A percentile compares a stretch with the other conserved stretches of the same genome.
Conservation (phyloP, 1,140 invertebrate species). For the Pseudomyrmex gracilis region DNA sequence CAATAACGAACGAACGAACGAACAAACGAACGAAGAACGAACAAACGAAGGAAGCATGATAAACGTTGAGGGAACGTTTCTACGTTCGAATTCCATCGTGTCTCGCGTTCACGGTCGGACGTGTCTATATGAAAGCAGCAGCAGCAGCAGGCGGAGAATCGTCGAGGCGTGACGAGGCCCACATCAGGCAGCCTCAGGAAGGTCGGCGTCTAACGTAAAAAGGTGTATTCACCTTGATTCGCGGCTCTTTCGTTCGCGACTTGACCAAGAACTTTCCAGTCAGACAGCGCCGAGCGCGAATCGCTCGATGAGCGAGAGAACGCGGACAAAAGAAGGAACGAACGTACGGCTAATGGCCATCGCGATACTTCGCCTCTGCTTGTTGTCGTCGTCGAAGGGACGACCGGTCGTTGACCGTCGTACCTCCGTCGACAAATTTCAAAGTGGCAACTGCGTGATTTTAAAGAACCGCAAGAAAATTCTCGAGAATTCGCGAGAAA, state of each 20-base stretch:
- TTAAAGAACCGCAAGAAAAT: not conserved
- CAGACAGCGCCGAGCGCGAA: slow-evolving; percentile 38
- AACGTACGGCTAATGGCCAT: slow-evolving; percentile 29
- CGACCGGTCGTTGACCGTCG: slow-evolving; percentile 69
- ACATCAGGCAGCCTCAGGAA: slow-evolving; percentile 69
- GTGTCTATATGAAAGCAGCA: slow-evolving; percentile 68
- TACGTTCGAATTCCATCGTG: slow-evolving; percentile 67
- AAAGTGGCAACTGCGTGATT: not conserved
- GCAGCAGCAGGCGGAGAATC: slow-evolving; percentile 34
- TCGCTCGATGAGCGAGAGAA: slow-evolving; percentile 4
- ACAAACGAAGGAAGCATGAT: slow-evolving; percentile 28
- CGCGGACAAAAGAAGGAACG: slow-evolving; percentile 17
- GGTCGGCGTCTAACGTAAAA: slow-evolving; percentile 70
- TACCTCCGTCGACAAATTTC: slow-evolving; percentile 21
- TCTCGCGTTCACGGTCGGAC: slow-evolving; percentile 69
- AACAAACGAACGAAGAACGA: not conserved
- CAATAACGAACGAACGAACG: not conserved
- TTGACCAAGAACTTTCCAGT: slow-evolving; percentile 71
- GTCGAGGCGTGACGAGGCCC: slow-evolving; percentile 71
- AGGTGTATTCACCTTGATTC: slow-evolving; percentile 75
- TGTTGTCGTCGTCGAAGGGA: slow-evolving; percentile 60
- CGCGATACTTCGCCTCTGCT: slow-evolving; percentile 36
- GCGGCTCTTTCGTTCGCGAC: slow-evolving; percentile 66
- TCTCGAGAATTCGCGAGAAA: no score
- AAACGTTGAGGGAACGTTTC: slow-evolving; percentile 31